Conservation (phyloP, 2,888 invertebrate genomes). For the Acrobasis repandana region DNA sequence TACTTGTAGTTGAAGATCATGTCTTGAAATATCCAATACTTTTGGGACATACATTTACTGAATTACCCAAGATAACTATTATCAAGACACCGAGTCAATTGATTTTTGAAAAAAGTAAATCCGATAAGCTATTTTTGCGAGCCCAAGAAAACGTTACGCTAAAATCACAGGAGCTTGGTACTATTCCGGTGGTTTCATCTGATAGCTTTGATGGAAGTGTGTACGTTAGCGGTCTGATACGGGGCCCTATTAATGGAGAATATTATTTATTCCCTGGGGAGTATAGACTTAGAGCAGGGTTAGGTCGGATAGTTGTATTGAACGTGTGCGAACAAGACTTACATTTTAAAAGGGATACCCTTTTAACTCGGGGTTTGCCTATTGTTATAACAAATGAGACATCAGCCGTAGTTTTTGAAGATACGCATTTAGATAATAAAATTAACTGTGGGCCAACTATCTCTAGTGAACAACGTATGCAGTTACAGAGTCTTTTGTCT, state of each 20-base stretch:
- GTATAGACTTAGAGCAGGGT: background rate
- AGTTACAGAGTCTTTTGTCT: too few species aligned
- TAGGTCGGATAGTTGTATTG: background rate
- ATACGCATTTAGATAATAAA: too few species aligned
- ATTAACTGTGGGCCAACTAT: too few species aligned
- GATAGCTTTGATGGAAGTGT: conserved; percentile 10
- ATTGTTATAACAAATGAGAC: too few species aligned
- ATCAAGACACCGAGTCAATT: conserved; percentile 18
- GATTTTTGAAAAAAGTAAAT: conserved; percentile 18
- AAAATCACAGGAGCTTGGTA: background rate
- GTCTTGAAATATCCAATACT: conserved; percentile 25
- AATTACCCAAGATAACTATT: conserved; percentile 18
- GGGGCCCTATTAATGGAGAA: conserved; percentile 6
- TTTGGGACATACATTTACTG: conserved; percentile 24
- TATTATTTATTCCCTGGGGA: conserved; percentile 20
- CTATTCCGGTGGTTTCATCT: too few species aligned
- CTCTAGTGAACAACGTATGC: too few species aligned
- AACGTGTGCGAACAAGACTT: conserved; percentile 5
- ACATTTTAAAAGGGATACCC: background rate
- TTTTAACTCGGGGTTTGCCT: background rate
- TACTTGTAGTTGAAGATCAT: conserved; percentile 24
- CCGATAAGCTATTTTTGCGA: conserved; percentile 7
- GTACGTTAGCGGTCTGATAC: conserved; percentile 10
- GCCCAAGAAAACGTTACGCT: conserved; percentile 3
- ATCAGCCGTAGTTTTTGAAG: too few species aligned